Evolutionary conservation across 2,797 vertebrate species (phyloP).

Genomic region (Amblyraja radiata): DNA sequence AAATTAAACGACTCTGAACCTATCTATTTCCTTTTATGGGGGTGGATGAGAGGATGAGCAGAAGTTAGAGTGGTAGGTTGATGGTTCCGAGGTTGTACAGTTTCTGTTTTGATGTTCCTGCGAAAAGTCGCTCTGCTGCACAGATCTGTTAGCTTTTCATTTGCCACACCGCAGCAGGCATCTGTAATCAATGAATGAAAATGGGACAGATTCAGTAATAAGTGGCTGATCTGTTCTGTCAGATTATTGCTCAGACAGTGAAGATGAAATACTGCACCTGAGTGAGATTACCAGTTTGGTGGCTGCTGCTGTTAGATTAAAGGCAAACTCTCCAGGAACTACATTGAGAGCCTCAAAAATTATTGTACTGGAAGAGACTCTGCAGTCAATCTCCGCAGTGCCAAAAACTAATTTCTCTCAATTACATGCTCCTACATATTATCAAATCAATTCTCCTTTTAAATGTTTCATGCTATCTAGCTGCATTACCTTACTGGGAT

Average conservation of each 20-base stretch:
- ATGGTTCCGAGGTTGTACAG: no score
- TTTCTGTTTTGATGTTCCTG: no score
- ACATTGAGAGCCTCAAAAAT: not conserved
- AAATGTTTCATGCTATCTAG: not conserved
- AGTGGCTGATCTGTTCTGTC: not conserved
- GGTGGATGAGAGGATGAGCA: no score
- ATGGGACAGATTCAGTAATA: not conserved
- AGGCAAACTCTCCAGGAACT: not conserved
- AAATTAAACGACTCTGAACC: no score
- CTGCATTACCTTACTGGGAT: not conserved
- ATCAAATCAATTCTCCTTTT: constrained; percentile 10
- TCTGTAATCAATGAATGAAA: not conserved
- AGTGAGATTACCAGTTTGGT: not conserved
- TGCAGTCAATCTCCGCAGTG: not conserved
- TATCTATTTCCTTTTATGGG: no score
- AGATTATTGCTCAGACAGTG: not conserved
- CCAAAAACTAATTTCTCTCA: not conserved
- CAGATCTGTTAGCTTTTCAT: not conserved
- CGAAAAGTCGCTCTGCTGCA: no score
- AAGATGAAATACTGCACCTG: not conserved
- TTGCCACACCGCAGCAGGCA: not conserved
- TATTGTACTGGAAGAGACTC: not conserved
- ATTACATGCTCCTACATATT: not conserved
- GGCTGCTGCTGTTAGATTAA: not conserved
- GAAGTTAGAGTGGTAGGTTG: no score